A percentile compares a stretch with the other conserved stretches of the same genome.
phyloP scores from a whole-genome alignment of 2,888 invertebrate species.

The Hypsopygia costalis region DNA sequence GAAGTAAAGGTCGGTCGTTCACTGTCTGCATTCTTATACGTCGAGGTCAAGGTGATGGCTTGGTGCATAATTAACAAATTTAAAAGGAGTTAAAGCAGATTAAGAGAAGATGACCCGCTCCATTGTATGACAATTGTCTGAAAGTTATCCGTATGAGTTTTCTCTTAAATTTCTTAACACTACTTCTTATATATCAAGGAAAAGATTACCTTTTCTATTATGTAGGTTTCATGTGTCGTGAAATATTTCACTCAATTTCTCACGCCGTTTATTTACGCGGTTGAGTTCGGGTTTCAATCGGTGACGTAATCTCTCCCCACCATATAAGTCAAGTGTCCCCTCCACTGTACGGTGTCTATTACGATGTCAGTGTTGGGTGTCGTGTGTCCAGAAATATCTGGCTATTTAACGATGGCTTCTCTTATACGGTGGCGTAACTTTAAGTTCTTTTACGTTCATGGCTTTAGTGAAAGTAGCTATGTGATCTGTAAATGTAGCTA shows the following conservation, averaged over 20 bases:
- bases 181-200: too few relatives aligned
- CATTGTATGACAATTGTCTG: too few relatives aligned
- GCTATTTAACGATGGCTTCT: slow-evolving; percentile 45
- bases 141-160: too few relatives aligned
- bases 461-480: too few relatives aligned
- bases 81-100: slow-evolving; percentile 19
- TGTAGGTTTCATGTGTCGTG: too few relatives aligned
- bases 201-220: too few relatives aligned
- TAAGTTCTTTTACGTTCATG: neutral
- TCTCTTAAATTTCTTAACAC: too few relatives aligned
- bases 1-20: slow-evolving; percentile 51
- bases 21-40: slow-evolving; percentile 46
- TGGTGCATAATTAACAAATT: slow-evolving; percentile 44
- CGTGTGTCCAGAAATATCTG: slow-evolving; percentile 61
- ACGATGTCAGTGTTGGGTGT: slow-evolving; percentile 53
- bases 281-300: slow-evolving; percentile 35
- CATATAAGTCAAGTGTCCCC: slow-evolving; percentile 59
- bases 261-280: neutral
- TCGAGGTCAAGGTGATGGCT: slow-evolving; percentile 46
- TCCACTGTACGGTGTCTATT: slow-evolving; percentile 50
- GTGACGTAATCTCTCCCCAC: slow-evolving; percentile 54
- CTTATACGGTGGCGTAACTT: slow-evolving; percentile 41
- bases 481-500: too few relatives aligned
- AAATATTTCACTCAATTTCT: too few relatives aligned
- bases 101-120: neutral